Base-by-base conservation (phyloP, 1,140 invertebrate species). In the Pogonomyrmex barbatus region DNA sequence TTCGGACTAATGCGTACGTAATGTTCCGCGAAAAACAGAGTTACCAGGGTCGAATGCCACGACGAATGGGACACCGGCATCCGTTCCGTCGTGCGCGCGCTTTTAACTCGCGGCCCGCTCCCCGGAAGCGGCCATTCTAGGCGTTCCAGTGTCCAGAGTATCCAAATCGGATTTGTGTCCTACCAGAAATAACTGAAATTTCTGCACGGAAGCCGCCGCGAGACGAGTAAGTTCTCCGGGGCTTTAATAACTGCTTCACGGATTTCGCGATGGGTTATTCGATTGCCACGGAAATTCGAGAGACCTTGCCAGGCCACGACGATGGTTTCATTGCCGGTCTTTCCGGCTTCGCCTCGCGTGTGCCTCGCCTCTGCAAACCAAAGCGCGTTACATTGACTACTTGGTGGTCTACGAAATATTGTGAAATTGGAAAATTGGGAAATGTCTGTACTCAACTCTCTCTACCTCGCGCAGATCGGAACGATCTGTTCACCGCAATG, bases 81-180 rank as follows among this genome's bases (percentile, higher is more conserved):
- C 24, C 68, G 42, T 75, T 73, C 56, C 45, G 33, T 68, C 71
- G n/a, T 36, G 47, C 10, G 39, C 70, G 52, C 54, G 76, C 78
- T 67, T 88, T 86, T 86, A 42, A 77, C 50, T 54, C 63, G 56
- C 24, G n/a, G 24, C 24, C 24, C 24, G 24, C 24, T 24, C 45
- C 2, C 58, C 60, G 56, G 47, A 45, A 47, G 39, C 45, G 52
- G 33, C 39, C 56, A 81, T 50, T 73, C 54, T 60, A 73, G 42
- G 17, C 54, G 65, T 87, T 78, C n/a, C 73, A 50, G 30, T 24
- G 24, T 24, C 24, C 24, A 24, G 65, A 45, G 60, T 87, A 88
- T 81, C 50, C 73, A 87, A 87, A 88, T 87, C 86, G 87, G 68
- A 87, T 88, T 88, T 87, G 54, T 75, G n/a, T 58, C 54, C 47